Evolutionary conservation across 2,888 invertebrate genomes (phyloP).

Genomic region (Leptothorax acervorum): DNA sequence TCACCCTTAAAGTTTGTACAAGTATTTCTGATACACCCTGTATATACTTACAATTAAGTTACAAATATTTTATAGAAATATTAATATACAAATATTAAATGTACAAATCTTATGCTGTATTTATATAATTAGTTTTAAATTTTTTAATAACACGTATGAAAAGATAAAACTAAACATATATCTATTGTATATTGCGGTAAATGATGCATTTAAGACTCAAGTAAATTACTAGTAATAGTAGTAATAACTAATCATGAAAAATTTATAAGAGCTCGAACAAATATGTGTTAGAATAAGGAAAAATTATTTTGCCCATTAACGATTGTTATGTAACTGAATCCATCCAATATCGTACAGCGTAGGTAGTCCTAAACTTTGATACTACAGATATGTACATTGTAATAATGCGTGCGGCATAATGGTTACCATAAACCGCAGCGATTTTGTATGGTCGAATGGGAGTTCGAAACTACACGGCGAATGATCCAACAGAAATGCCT

Average conservation of each 20-base stretch:
- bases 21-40: no score
- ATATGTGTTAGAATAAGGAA: not conserved
- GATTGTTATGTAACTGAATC: not conserved
- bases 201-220: not conserved
- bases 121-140: not conserved
- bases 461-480: constrained; percentile 53
- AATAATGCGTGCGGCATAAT: constrained; percentile 49
- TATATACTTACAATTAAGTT: no score
- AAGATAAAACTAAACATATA: no score
- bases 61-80: not conserved
- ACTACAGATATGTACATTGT: constrained; percentile 23
- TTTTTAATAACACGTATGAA: no score
- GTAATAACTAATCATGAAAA: not conserved
- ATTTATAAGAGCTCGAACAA: not conserved
- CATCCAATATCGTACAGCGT: not conserved
- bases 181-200: not conserved
- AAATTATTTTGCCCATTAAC: not conserved
- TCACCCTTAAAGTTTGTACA: no score
- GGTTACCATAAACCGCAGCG: constrained; percentile 47
- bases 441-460: constrained; percentile 51
- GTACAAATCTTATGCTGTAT: not conserved
- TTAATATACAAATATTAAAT: not conserved
- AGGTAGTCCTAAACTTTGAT: not conserved
- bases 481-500: constrained; percentile 30
- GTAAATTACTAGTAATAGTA: not conserved